phyloP scores from a whole-genome alignment of 2,113 vertebrate genomes.

The Edolisoma coerulescens region DNA sequence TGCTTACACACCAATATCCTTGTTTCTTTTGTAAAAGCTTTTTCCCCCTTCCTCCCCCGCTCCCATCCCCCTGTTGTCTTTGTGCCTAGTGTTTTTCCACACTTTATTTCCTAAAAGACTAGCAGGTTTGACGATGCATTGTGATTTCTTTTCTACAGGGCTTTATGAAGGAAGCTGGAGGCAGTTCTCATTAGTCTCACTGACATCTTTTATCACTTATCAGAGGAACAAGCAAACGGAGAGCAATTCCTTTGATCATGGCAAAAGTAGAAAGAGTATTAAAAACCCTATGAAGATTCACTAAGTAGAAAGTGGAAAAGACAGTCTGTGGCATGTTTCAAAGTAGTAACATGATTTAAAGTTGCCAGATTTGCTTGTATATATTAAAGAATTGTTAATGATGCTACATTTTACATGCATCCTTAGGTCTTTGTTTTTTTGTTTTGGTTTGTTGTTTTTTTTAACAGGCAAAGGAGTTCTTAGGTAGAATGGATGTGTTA shows the following conservation, averaged over 20 bases:
- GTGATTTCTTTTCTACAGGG: constrained; percentile 66
- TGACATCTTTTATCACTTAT: constrained; percentile 80
- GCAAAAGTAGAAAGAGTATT: constrained; percentile 77
- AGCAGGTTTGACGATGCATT: constrained; percentile 58
- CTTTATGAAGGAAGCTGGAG: constrained; percentile 65
- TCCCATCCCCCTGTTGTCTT: constrained; percentile 26
- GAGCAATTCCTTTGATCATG: constrained; percentile 78
- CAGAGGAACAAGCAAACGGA: constrained; percentile 79
- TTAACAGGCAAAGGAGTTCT: not conserved
- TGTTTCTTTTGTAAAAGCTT: constrained; percentile 14
- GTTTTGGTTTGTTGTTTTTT: not conserved
- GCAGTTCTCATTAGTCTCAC: constrained; percentile 73
- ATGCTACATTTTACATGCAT: constrained; percentile 24
- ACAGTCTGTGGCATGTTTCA: constrained; percentile 69
- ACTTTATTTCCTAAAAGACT: constrained; percentile 59
- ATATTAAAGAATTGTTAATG: constrained; percentile 65
- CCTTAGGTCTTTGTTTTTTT: not conserved
- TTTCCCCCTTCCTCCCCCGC: accelerated
- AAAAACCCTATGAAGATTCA: constrained; percentile 74
- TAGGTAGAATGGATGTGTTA: not conserved
- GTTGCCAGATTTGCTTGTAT: constrained; percentile 67
- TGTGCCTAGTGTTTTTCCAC: constrained; percentile 37
- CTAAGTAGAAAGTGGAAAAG: constrained; percentile 69
- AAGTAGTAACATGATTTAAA: constrained; percentile 69
- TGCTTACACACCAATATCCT: not conserved